These are phyloP conservation scores for Eulacestoma nigropectus DNA, from an alignment of 2,113 vertebrate species.

Conservation along the genomic window DNA sequence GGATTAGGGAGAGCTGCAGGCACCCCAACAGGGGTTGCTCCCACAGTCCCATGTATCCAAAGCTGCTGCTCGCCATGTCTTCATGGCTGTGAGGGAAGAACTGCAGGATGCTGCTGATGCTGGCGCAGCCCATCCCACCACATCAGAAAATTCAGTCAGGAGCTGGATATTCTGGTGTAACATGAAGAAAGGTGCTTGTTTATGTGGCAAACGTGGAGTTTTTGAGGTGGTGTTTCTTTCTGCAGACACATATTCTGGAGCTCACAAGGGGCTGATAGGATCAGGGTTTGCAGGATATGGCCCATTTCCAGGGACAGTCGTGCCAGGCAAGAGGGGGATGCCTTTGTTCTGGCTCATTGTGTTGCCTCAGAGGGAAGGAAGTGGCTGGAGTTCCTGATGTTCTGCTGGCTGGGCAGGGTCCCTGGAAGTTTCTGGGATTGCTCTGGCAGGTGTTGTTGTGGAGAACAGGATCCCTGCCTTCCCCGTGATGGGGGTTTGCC, in stretches of 20 bases:
- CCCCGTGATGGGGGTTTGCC: neutral
- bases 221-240: neutral
- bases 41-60: fast-evolving
- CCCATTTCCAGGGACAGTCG: neutral
- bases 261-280: conserved; percentile 27
- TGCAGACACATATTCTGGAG: neutral
- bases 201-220: neutral
- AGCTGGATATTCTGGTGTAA: neutral
- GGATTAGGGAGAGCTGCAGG: neutral
- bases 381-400: conserved; percentile 64
- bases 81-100: fast-evolving
- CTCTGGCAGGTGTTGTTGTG: conserved; percentile 68
- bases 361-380: conserved; percentile 75
- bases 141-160: neutral
- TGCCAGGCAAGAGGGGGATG: conserved; percentile 49
- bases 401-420: conserved; percentile 52
- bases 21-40: neutral
- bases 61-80: neutral
- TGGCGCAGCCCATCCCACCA: neutral
- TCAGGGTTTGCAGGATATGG: conserved; percentile 54
- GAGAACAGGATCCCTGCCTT: conserved; percentile 24
- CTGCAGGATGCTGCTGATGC: neutral
- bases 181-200: neutral
- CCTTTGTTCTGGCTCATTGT: conserved; percentile 73
- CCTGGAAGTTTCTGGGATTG: conserved; percentile 41